phyloP scores from a whole-genome alignment of 2,113 vertebrate genomes.

The Callipepla californica region DNA sequence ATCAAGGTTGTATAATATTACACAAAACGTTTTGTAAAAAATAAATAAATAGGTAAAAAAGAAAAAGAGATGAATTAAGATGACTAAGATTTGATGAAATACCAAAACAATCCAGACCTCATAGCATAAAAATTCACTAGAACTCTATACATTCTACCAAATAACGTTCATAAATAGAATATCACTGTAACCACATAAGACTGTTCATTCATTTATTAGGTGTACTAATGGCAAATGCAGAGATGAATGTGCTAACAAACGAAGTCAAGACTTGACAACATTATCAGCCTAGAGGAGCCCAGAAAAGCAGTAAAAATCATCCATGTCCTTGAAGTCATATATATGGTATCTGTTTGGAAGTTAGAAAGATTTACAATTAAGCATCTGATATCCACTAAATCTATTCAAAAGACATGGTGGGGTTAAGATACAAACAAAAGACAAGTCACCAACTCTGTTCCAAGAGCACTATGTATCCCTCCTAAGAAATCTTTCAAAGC shows the following conservation, averaged over 20 bases:
- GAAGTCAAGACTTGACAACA: not conserved
- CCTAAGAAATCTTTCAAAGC: not conserved
- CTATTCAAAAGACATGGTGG: not conserved
- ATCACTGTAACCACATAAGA: not conserved
- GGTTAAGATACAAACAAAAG: not conserved
- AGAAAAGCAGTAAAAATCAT: not conserved
- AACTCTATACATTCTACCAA: not conserved
- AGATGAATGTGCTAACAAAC: not conserved
- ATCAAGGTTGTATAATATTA: not conserved
- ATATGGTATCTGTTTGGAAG: not conserved
- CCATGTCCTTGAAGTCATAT: fast-evolving
- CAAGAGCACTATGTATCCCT: not conserved
- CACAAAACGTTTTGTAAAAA: not conserved
- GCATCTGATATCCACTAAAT: not conserved
- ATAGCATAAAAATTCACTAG: not conserved
- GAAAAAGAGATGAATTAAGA: no score
- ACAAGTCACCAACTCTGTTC: not conserved
- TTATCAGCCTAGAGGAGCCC: not conserved
- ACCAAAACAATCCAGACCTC: not conserved
- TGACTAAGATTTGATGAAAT: not conserved
- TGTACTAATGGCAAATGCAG: not conserved
- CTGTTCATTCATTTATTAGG: not conserved
- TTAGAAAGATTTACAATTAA: not conserved
- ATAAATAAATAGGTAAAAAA: not conserved
- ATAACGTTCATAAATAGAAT: not conserved